Evolutionary conservation across 2,113 vertebrate genomes (phyloP), one percentile per base, ranked within the genome.

Genomic region (Sitta europaea): DNA sequence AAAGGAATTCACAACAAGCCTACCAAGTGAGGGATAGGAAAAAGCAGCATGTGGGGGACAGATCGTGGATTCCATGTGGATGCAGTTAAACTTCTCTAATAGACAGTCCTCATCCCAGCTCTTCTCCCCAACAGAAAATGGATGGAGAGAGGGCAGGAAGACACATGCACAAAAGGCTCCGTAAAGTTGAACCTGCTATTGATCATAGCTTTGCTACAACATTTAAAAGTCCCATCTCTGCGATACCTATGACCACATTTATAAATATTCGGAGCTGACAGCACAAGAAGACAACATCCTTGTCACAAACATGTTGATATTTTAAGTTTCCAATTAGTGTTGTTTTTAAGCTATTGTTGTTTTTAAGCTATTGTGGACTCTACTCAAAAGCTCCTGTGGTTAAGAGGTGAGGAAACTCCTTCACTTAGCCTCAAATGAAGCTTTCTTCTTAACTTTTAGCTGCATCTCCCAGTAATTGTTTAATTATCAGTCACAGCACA

Each of bases 261-360:
- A 24, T 16, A 11, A 54, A 36, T 27, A 53, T 50, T 54, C 48
- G 72, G 22, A 4, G 2, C 19, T 61, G 24, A 55, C 20, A 68
- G 25, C 31, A 35, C 2, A 3, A 42, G 15, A 78, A 65, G 33
- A 36, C 7, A 0, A 0, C 13, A 18, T 40, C n/a, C 11, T 31
- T 51, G 13, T 25, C 45, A 50, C 22, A n/a, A 66, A 42, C 5
- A 6, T 9, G 14, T 20, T 17, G 16, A 23, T 57, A 65, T 28
- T 76, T 16, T 7, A 68, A n/a, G 19, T 61, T 88, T 82, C 48
- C 45, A 63, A 76, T n/a, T 0, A 57, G 22, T 4, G 3, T n/a
- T n/a, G n/a, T n/a, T n/a, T n/a, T n/a, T n/a, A n/a, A n/a, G n/a
- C 20, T 80, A n/a, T 28, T 10, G 27, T 35, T 59, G 11, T 15